These are phyloP conservation scores for Drosophila baimaii DNA, from an alignment of 1,140 invertebrate genomes.

Conservation along the genomic window DNA sequence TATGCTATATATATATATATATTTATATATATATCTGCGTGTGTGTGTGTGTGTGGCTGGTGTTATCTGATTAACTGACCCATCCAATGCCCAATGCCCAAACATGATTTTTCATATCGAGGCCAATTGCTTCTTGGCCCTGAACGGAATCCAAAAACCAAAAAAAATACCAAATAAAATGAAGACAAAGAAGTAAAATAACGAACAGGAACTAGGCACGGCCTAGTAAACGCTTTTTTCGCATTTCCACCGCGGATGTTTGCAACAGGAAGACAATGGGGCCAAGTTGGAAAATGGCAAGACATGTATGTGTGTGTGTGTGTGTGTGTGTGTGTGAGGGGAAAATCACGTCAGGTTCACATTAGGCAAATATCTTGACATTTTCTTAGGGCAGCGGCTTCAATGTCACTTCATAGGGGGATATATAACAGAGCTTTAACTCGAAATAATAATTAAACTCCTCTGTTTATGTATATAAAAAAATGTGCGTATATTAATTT, in stretches of 20 bases:
- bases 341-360: constrained; percentile 69
- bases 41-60: constrained; percentile 29
- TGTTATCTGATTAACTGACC: constrained; percentile 74
- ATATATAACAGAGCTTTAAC: not conserved
- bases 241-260: constrained; percentile 60
- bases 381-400: not conserved
- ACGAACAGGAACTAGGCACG: constrained; percentile 65
- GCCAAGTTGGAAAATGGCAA: constrained; percentile 10
- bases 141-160: constrained; percentile 23
- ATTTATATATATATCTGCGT: not conserved
- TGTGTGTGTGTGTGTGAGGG: not conserved
- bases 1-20: not conserved
- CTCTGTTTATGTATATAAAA: too few species aligned
- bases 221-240: constrained; percentile 35
- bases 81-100: constrained; percentile 65
- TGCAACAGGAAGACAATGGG: constrained; percentile 51
- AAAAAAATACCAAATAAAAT: constrained; percentile 2
- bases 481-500: too few species aligned
- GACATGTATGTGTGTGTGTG: not conserved
- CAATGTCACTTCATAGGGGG: not conserved
- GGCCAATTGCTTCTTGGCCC: constrained; percentile 52
- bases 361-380: constrained; percentile 49
- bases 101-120: constrained; percentile 73
- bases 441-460: too few species aligned
- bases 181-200: constrained; percentile 2